Conservation (phyloP, 2,888 invertebrate genomes). For the Schizaphis graminum region DNA sequence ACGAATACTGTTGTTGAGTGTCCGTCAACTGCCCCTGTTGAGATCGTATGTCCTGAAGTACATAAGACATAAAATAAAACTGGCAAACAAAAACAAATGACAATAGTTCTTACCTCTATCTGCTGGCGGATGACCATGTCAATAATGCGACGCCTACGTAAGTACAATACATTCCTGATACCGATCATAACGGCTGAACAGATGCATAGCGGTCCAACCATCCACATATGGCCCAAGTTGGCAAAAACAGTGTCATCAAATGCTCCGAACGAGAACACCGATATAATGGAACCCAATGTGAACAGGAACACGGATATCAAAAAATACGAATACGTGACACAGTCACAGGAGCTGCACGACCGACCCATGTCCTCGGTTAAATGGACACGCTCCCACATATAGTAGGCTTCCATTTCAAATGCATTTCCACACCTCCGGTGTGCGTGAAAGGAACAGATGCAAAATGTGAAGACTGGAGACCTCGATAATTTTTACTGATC, state of each 20-base stretch:
- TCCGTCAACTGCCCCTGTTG: slow-evolving; percentile 66
- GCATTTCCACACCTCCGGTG: slow-evolving; percentile 11
- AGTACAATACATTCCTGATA: slow-evolving; percentile 78
- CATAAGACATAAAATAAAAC: background rate
- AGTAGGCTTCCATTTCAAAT: slow-evolving; percentile 57
- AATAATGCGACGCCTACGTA: slow-evolving; percentile 77
- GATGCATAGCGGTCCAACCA: slow-evolving; percentile 78
- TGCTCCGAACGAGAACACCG: slow-evolving; percentile 77
- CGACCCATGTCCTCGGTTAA: slow-evolving; percentile 49
- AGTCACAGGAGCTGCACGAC: slow-evolving; percentile 77
- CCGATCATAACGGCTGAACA: slow-evolving; percentile 80
- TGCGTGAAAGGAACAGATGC: background rate
- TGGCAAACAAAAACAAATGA: slow-evolving; percentile 68
- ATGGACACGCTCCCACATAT: slow-evolving; percentile 56
- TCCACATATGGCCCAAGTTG: slow-evolving; percentile 79
- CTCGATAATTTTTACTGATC: background rate
- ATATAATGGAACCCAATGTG: slow-evolving; percentile 77
- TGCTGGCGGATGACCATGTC: slow-evolving; percentile 78
- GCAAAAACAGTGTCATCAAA: slow-evolving; percentile 75
- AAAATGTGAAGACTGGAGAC: background rate
- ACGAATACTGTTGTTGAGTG: slow-evolving; percentile 65
- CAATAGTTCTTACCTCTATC: slow-evolving; percentile 75
- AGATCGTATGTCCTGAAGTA: slow-evolving; percentile 43
- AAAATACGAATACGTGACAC: slow-evolving; percentile 78
- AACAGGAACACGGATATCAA: slow-evolving; percentile 77